Evolutionary conservation across 2,797 vertebrate genomes (phyloP).

Genomic region (Gastrophryne carolinensis): DNA sequence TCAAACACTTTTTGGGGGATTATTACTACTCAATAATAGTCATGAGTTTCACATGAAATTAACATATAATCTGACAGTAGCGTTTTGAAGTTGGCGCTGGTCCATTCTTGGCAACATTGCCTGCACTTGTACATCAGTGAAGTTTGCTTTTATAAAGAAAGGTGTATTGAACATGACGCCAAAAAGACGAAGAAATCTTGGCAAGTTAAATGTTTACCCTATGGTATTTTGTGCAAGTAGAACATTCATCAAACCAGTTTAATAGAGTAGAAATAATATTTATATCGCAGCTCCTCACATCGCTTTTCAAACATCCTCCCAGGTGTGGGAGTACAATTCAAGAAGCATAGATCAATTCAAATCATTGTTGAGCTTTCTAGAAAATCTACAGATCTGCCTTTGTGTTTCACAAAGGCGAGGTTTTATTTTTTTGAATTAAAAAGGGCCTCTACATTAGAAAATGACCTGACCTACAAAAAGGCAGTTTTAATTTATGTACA

Average conservation of each 20-base stretch:
- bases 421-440: too few species aligned
- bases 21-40: too few species aligned
- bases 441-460: too few species aligned
- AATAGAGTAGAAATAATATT: slow-evolving; percentile 40
- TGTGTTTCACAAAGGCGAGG: neutral
- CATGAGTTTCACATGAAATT: neutral
- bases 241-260: slow-evolving; percentile 32
- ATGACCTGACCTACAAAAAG: too few species aligned
- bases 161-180: slow-evolving; percentile 2
- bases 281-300: slow-evolving; percentile 21
- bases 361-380: neutral
- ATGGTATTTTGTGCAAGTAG: slow-evolving; percentile 16
- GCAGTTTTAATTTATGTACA: too few species aligned
- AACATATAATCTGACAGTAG: neutral
- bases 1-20: too few species aligned
- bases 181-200: slow-evolving; percentile 12
- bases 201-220: neutral
- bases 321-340: slow-evolving; percentile 11
- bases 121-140: neutral
- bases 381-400: neutral
- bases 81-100: neutral
- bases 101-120: neutral
- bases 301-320: slow-evolving; percentile 24
- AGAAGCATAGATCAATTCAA: neutral
- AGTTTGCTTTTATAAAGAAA: slow-evolving; percentile 20